Conservation (phyloP, 2,888 invertebrate species). For the Salpingus planirostris region DNA sequence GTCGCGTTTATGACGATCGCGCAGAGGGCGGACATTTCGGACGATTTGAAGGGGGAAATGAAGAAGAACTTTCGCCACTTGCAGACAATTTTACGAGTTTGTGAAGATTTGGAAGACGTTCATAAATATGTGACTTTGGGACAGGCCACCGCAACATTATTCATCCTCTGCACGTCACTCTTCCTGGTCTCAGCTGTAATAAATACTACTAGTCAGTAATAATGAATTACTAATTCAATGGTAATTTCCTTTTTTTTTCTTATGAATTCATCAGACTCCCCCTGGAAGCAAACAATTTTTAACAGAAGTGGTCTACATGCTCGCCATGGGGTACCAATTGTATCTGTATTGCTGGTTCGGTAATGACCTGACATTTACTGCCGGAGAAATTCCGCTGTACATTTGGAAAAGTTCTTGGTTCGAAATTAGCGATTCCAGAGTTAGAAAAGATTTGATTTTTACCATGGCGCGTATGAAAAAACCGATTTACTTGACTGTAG, state of each 20-base stretch:
- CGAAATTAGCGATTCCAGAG: slow-evolving; percentile 20
- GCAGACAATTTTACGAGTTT: slow-evolving; percentile 29
- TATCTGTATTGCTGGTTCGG: slow-evolving; percentile 32
- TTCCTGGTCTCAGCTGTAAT: slow-evolving; percentile 34
- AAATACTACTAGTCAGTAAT: too few relatives aligned
- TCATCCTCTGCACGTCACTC: slow-evolving; percentile 34
- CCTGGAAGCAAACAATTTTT: slow-evolving; percentile 32
- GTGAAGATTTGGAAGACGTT: slow-evolving; percentile 28
- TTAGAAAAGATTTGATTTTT: slow-evolving; percentile 30
- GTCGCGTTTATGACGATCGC: slow-evolving; percentile 30
- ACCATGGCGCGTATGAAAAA: slow-evolving; percentile 32
- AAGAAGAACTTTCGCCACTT: slow-evolving; percentile 29
- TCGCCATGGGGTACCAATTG: slow-evolving; percentile 33
- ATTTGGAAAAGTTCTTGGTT: slow-evolving; percentile 34
- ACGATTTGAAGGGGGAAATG: slow-evolving; percentile 26
- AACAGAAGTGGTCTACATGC: slow-evolving; percentile 31
- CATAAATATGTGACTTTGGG: slow-evolving; percentile 30
- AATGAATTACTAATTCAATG: too few relatives aligned
- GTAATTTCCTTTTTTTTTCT: too few relatives aligned
- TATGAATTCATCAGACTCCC: slow-evolving; percentile 29
- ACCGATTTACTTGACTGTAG: slow-evolving; percentile 32
- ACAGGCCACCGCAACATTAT: slow-evolving; percentile 32
- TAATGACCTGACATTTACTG: slow-evolving; percentile 33
- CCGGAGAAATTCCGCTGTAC: slow-evolving; percentile 26
- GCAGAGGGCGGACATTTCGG: slow-evolving; percentile 17